These are phyloP conservation scores for Silurus glanis DNA, from an alignment of 2,113 vertebrate species.

Conservation along the genomic window DNA sequence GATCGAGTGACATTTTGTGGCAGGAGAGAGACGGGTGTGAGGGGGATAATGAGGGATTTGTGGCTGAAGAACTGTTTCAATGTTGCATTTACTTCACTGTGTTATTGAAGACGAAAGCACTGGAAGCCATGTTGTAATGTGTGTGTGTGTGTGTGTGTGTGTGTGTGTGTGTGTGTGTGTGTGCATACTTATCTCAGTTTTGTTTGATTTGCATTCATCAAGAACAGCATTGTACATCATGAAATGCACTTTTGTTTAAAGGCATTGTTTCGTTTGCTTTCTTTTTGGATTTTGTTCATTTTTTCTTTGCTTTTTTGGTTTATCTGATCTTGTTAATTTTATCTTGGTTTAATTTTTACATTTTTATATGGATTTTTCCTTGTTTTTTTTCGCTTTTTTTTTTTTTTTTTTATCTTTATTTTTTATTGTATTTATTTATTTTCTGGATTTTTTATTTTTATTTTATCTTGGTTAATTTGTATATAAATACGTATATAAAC, in stretches of 20 bases:
- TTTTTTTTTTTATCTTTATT: too few relatives aligned
- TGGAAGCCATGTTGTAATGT: constrained; percentile 56
- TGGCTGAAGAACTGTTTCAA: constrained; percentile 50
- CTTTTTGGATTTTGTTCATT: too few relatives aligned
- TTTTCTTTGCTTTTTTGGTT: too few relatives aligned
- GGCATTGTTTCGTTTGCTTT: background rate
- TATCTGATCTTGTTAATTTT: too few relatives aligned
- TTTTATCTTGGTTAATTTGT: too few relatives aligned
- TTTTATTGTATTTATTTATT: too few relatives aligned
- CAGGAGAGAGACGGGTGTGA: constrained; percentile 41
- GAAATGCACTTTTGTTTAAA: constrained; percentile 4
- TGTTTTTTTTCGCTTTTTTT: too few relatives aligned
- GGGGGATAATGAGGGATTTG: constrained; percentile 58
- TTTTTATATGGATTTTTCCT: too few relatives aligned
- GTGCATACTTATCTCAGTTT: background rate
- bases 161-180: constrained; percentile 24
- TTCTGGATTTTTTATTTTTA: too few relatives aligned
- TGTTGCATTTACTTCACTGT: constrained; percentile 59
- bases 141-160: constrained; percentile 45
- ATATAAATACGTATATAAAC: too few relatives aligned
- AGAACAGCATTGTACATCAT: background rate
- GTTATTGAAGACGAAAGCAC: constrained; percentile 58
- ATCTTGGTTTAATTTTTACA: too few relatives aligned
- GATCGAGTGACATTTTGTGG: constrained; percentile 41
- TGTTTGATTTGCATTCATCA: constrained; percentile 15